Evolutionary conservation across 2,797 vertebrate species (phyloP), one percentile per base, ranked within the genome.

Genomic region (Sebastes minor): DNA sequence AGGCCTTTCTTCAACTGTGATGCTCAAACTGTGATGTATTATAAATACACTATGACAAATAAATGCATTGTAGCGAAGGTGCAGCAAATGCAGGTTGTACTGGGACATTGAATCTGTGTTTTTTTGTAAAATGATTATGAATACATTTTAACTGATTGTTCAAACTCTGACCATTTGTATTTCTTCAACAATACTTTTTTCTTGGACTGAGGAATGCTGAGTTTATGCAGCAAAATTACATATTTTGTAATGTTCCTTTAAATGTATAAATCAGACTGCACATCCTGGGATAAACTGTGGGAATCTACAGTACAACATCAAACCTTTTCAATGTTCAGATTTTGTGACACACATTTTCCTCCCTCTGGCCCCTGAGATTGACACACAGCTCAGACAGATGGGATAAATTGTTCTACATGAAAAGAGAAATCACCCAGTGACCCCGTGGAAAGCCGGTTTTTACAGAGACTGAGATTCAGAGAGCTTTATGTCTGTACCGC

Each of bases 1-100:
- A 62, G 42, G n/a, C 32, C 28, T 14, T 59, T 71, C 16, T 69
- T 86, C n/a, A 74, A 52, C 65, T 88, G 82, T 81, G 65, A 76
- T 53, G 6, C 33, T 78, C 11, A 80, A 79, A 30, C 59, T 81
- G 65, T 81, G n/a, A 28, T 78, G 53, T 70, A 71, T 28, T 53
- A 63, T 53, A 55, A 72, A 38, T 27, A 9, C 5, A 0, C 8
- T 14, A 2, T 78, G 69, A 38, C 28, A 33, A 82, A 68, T 33
- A 13, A 25, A 64, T 62, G n/a, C 12, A 84, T 84, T 25, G 3
- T 73, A 16, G 46, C 7, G 8, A 57, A 2, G 6, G 12, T 84
- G 46, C 11, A 61, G 28, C 11, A 42, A 38, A 67, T 30, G 22
- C 28, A 23, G 8, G 14, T 67, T 69, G 22, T 57, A 49, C 20